Evolutionary conservation across 2,888 invertebrate genomes (phyloP), one percentile per base, ranked within the genome.

Genomic region (Xanthostigma xanthostigma): DNA sequence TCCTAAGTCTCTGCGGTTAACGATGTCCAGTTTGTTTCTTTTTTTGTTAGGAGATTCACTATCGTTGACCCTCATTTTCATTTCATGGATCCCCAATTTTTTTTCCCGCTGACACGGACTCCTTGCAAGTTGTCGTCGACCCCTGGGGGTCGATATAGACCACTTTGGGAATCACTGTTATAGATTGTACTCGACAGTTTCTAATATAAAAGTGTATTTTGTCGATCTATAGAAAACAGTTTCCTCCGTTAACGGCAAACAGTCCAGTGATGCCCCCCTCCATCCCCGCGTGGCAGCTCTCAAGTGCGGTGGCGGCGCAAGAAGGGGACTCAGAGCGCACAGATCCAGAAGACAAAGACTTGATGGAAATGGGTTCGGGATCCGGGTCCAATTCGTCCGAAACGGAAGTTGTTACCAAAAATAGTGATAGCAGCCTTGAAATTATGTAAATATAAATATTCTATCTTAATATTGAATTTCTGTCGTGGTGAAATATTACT

Each of bases 241-340:
- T 88, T 64, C 83, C 87, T 14, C 67, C 71, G 35, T 13, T 34
- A 10, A 38, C 17, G 17, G 62, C 65, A 40, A 75, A 73, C 57
- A 66, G 71, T 10, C 72, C 78, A 2, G 68, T 75, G 0, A 74
- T 78, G 33, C 77, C 79, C 1, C 76, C 81, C 1, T 84, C 84
- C 1, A 87, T 88, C 56, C 87, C 88, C 14, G 78, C 84, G 11
- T 88, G 88, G 88, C 87, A 88, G 64, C 67, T 85, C 50, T 78
- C 77, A 45, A 74, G 82, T 58, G 69, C 78, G 61, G 68, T 75
- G 63, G 68, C 70, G 1, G 59, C 54, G 33, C 44, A 46, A 44
- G 14, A 27, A 27, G 42, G 35, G 38, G 45, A 35, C 12, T 44
- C 11, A 17, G 45, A 38, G 36, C 53, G 51, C 41, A 57, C 59